Conservation (phyloP, 2,113 vertebrate genomes). For the Canis aureus region DNA sequence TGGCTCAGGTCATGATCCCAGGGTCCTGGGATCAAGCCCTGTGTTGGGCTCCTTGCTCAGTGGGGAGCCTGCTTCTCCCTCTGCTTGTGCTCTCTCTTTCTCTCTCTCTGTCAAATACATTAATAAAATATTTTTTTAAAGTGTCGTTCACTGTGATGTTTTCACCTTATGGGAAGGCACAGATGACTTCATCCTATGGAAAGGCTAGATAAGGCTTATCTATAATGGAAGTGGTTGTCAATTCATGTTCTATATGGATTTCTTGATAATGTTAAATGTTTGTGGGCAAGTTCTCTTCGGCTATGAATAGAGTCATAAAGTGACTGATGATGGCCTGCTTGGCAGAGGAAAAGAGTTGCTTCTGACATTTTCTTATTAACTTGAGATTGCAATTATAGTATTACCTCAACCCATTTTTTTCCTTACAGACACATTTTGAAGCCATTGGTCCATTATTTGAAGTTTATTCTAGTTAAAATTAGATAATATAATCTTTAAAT, state of each 20-base stretch:
- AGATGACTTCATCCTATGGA: background rate
- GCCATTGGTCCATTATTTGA: background rate
- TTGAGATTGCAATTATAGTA: background rate
- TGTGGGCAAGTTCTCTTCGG: background rate
- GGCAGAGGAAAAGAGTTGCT: background rate
- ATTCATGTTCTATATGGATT: background rate
- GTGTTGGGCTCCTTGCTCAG: background rate
- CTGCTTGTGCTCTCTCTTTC: background rate
- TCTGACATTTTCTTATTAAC: constrained; percentile 13
- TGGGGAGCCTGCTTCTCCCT: background rate
- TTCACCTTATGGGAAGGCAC: background rate
- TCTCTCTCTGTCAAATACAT: background rate
- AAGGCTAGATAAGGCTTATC: background rate
- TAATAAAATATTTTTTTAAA: background rate
- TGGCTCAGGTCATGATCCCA: background rate
- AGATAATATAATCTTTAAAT: background rate
- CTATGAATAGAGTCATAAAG: background rate
- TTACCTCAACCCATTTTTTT: background rate
- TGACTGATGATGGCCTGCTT: background rate
- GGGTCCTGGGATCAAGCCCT: background rate
- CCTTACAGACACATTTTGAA: constrained; percentile 34
- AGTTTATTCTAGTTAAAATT: constrained; percentile 48
- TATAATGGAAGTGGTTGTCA: background rate
- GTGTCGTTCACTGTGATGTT: background rate
- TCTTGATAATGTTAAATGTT: constrained; percentile 14